Conservation (phyloP, 2,797 vertebrate species). For the Lacerta agilis region DNA sequence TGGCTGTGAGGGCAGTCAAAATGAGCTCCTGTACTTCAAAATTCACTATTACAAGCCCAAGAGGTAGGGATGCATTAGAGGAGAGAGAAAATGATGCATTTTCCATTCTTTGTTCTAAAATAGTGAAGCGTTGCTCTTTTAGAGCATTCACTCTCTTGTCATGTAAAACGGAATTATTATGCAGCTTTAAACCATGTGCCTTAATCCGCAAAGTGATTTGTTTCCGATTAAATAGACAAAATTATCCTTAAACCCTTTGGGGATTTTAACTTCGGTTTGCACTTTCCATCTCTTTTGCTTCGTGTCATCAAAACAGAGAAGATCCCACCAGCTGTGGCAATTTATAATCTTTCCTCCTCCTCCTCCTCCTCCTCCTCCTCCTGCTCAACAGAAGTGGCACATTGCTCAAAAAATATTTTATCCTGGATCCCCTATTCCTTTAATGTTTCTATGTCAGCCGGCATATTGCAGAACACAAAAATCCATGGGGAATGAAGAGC, state of each 20-base stretch:
- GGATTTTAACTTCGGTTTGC: background rate
- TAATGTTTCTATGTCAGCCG: conserved; percentile 18
- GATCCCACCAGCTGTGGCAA: background rate
- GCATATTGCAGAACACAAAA: conserved; percentile 9
- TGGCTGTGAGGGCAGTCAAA: too few species aligned
- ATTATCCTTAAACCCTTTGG: background rate
- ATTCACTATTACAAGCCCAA: too few species aligned
- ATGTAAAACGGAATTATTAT: conserved; percentile 3
- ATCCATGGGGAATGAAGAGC: background rate
- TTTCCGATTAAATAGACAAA: background rate
- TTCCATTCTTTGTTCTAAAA: background rate
- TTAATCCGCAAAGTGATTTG: background rate
- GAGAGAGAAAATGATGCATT: rapidly evolving
- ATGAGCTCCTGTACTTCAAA: too few species aligned
- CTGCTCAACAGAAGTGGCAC: too few species aligned
- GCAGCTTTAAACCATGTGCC: background rate
- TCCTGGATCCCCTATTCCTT: background rate
- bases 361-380: background rate
- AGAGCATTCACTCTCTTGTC: background rate
- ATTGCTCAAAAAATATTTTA: background rate
- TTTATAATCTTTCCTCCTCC: background rate
- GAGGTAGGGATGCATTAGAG: background rate
- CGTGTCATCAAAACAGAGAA: background rate
- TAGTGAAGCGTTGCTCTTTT: background rate
- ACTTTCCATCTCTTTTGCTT: background rate